phyloP scores from a whole-genome alignment of 2,888 invertebrate genomes.

The Cosmia pyralina region DNA sequence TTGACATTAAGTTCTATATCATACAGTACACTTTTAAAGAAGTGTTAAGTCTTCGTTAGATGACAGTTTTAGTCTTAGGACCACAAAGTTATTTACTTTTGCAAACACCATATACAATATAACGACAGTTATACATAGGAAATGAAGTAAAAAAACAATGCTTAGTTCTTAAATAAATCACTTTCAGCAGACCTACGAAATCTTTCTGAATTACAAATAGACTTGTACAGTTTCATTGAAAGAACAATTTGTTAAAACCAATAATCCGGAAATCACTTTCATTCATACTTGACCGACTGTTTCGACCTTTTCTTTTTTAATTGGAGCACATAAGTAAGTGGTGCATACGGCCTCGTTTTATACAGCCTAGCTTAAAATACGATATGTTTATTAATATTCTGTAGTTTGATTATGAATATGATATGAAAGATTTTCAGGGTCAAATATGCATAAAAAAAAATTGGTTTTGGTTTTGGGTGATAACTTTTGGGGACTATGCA shows the following conservation, averaged over 20 bases:
- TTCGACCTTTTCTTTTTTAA: slow-evolving; percentile 44
- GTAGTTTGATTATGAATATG: slow-evolving; percentile 9
- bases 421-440: slow-evolving; percentile 4
- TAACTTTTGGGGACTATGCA: background rate
- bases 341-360: slow-evolving; percentile 32
- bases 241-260: slow-evolving; percentile 25
- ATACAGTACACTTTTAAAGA: no score
- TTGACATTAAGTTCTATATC: no score
- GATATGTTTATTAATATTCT: slow-evolving; percentile 8
- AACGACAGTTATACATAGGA: background rate
- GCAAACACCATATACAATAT: background rate
- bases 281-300: slow-evolving; percentile 52
- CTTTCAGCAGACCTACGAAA: background rate
- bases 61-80: background rate
- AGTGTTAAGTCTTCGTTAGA: background rate
- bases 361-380: slow-evolving; percentile 15
- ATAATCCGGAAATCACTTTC: slow-evolving; percentile 42
- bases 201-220: background rate
- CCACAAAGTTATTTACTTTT: background rate
- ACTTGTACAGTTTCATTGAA: slow-evolving; percentile 22
- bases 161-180: no score
- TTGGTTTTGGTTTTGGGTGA: background rate
- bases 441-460: background rate
- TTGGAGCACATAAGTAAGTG: slow-evolving; percentile 40
- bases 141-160: background rate